These are phyloP conservation scores for Pedicia rivosa DNA, from an alignment of 2,888 invertebrate species.

Conservation along the genomic window DNA sequence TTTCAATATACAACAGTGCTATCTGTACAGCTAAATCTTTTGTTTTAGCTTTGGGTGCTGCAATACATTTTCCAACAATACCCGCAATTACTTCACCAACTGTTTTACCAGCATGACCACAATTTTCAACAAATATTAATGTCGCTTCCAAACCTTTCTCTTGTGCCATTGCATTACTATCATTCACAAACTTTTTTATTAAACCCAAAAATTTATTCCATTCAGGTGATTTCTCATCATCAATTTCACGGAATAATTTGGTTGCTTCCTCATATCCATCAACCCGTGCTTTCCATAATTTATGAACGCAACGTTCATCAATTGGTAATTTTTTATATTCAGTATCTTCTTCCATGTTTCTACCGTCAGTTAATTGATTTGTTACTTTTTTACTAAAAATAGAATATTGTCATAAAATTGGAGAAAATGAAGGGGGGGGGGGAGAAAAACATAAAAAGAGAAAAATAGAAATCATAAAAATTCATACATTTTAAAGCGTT, in stretches of 20 bases:
- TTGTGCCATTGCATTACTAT: slow-evolving; percentile 89
- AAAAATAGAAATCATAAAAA: too few species aligned
- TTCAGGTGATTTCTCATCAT: slow-evolving; percentile 87
- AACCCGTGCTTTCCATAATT: slow-evolving; percentile 89
- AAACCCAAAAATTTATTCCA: slow-evolving; percentile 83
- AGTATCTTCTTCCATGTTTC: slow-evolving; percentile 69
- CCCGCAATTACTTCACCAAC: slow-evolving; percentile 79
- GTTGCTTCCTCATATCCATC: slow-evolving; percentile 89
- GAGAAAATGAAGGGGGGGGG: too few species aligned
- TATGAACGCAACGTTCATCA: slow-evolving; percentile 86
- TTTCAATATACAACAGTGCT: slow-evolving; percentile 85
- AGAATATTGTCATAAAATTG: too few species aligned
- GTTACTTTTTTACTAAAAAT: neutral
- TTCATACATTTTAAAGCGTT: too few species aligned
- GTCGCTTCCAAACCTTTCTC: slow-evolving; percentile 91
- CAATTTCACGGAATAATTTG: slow-evolving; percentile 72
- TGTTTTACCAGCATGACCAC: slow-evolving; percentile 71
- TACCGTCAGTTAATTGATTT: neutral
- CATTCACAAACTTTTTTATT: slow-evolving; percentile 86
- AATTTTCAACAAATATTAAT: slow-evolving; percentile 80
- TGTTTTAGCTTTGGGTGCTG: slow-evolving; percentile 79
- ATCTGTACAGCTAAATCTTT: slow-evolving; percentile 83
- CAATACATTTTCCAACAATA: slow-evolving; percentile 82
- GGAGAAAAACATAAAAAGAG: too few species aligned
- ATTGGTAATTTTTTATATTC: slow-evolving; percentile 75